These are phyloP conservation scores for Maniola hyperantus DNA, from an alignment of 2,888 invertebrate genomes.

Conservation along the genomic window DNA sequence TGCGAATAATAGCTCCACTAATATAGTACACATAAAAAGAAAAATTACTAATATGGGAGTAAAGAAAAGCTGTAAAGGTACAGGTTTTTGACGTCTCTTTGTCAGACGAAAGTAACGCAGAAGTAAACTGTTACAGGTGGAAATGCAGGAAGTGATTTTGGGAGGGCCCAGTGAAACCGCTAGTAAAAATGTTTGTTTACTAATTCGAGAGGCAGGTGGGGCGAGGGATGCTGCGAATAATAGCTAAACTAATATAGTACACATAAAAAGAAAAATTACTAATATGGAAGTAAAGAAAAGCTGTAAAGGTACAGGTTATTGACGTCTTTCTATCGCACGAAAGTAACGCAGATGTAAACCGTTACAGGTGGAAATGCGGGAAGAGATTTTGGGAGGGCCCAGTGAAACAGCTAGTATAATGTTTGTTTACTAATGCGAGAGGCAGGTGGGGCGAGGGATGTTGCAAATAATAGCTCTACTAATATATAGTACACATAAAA, in stretches of 20 bases:
- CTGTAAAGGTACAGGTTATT: conserved; percentile 6
- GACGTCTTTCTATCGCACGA: background rate
- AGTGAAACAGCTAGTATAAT: conserved; percentile 82
- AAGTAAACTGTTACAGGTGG: no score
- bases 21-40: conserved; percentile 41
- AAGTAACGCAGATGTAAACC: no score
- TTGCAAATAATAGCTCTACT: conserved; percentile 62
- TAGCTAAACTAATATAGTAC: conserved; percentile 45
- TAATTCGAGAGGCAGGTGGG: conserved; percentile 81
- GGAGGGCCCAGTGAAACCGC: conserved; percentile 79
- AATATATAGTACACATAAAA: conserved; percentile 43
- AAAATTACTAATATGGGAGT: conserved; percentile 18
- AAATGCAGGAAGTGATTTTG: background rate
- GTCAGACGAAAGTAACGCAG: background rate
- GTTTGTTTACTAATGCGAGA: conserved; percentile 83
- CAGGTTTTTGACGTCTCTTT: background rate
- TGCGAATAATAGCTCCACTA: conserved; percentile 61
- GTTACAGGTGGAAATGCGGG: background rate
- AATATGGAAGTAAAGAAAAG: conserved; percentile 7
- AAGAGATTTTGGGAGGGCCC: conserved; percentile 53
- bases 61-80: background rate
- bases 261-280: conserved; percentile 35
- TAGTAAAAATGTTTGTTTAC: conserved; percentile 83
- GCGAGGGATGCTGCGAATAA: conserved; percentile 74
- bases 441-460: conserved; percentile 78